phyloP scores from a whole-genome alignment of 2,888 invertebrate genomes.

The Coremacera marginata region DNA sequence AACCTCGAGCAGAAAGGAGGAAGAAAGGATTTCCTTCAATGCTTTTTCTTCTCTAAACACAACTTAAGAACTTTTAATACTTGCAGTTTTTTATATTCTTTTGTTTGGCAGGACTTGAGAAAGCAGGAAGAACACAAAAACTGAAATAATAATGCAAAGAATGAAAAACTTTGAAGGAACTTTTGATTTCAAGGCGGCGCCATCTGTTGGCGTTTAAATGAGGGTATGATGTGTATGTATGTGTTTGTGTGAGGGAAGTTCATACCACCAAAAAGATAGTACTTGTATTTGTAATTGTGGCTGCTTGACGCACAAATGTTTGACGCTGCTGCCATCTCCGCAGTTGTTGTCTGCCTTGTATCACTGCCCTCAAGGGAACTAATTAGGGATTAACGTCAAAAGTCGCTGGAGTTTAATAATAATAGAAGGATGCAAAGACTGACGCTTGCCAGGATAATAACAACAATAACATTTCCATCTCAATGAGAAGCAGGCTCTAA shows the following conservation, averaged over 20 bases:
- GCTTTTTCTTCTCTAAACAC: constrained; percentile 11
- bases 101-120: not conserved
- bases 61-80: not conserved
- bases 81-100: not conserved
- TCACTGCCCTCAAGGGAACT: constrained; percentile 57
- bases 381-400: constrained; percentile 68
- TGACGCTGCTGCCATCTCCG: not conserved
- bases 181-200: constrained; percentile 33
- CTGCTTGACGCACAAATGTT: not conserved
- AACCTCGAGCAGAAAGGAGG: constrained; percentile 38
- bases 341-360: not conserved
- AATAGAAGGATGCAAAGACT: constrained; percentile 6
- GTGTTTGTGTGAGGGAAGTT: not conserved
- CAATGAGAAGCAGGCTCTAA: not conserved
- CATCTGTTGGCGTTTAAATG: constrained; percentile 42
- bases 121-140: not conserved
- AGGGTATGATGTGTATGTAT: constrained; percentile 1
- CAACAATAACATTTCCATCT: constrained; percentile 2
- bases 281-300: constrained; percentile 27
- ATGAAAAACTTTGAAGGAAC: not conserved
- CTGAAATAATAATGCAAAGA: constrained; percentile 1
- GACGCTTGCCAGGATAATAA: constrained; percentile 1
- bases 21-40: constrained; percentile 42
- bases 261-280: not conserved
- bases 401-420: constrained; percentile 45